A percentile compares a stretch with the other conserved stretches of the same genome.
These are phyloP conservation scores for Callithrix jacchus DNA, from an alignment of 2,113 vertebrate species.

Conservation along the genomic window DNA sequence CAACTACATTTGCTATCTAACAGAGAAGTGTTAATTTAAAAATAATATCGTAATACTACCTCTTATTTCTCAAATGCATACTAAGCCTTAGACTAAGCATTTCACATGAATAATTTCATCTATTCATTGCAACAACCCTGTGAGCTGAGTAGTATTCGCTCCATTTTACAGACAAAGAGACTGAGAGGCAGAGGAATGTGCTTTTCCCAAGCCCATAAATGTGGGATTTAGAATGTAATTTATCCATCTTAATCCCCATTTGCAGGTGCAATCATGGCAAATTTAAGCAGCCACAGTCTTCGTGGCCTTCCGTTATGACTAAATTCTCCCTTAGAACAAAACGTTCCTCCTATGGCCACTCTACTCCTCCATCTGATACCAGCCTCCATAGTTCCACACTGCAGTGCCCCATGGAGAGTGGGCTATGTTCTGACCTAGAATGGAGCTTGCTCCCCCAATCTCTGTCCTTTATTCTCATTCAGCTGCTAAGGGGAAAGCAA, in stretches of 20 bases:
- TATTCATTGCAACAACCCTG: not conserved
- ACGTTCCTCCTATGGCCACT: not conserved
- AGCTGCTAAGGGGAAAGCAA: not conserved
- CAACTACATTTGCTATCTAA: not conserved
- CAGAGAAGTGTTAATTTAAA: not conserved
- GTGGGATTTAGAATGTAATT: not conserved
- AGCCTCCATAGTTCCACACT: not conserved
- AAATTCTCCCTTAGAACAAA: not conserved
- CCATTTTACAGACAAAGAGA: not conserved
- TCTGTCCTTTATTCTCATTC: not conserved
- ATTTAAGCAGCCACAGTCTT: not conserved
- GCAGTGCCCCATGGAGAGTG: not conserved
- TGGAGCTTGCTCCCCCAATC: not conserved
- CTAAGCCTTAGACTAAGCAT: not conserved
- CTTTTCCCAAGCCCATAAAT: not conserved
- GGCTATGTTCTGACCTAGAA: not conserved
- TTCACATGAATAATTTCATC: not conserved
- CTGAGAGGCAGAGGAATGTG: not conserved
- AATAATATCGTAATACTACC: not conserved
- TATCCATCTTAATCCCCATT: not conserved
- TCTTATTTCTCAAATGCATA: not conserved
- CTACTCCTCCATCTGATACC: not conserved
- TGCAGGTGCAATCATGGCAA: too few relatives aligned
- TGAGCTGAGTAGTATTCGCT: not conserved
- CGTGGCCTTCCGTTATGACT: not conserved